phyloP scores from a whole-genome alignment of 2,797 vertebrate species.

The Thalassophryne amazonica region DNA sequence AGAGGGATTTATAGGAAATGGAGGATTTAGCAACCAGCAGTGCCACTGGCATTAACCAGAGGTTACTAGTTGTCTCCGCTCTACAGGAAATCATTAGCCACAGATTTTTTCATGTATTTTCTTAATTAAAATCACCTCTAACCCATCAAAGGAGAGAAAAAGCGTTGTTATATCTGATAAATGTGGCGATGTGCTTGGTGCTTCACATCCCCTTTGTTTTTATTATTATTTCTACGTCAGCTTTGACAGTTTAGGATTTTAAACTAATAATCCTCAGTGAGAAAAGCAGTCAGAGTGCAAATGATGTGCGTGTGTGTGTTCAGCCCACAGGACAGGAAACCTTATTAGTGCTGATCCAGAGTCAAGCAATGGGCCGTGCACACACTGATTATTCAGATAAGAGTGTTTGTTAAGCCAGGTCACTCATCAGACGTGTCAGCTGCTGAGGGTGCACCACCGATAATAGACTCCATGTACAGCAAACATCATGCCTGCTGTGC shows the following conservation, averaged over 20 bases:
- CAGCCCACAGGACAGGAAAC: constrained; percentile 21
- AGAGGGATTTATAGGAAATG: too few relatives aligned
- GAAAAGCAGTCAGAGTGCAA: background rate
- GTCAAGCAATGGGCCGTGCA: constrained; percentile 27
- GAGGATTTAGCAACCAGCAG: too few relatives aligned
- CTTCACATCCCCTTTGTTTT: too few relatives aligned
- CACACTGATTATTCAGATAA: constrained; percentile 46
- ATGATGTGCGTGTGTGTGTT: background rate
- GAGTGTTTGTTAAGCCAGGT: constrained; percentile 24
- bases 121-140: too few relatives aligned
- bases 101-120: too few relatives aligned
- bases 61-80: too few relatives aligned
- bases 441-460: constrained; percentile 13
- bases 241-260: background rate
- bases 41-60: too few relatives aligned
- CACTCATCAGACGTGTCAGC: constrained; percentile 39
- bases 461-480: constrained; percentile 1
- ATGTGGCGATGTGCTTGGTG: too few relatives aligned
- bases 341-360: constrained; percentile 33
- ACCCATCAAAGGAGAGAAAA: too few relatives aligned
- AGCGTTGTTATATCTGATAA: too few relatives aligned
- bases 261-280: background rate
- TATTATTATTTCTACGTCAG: too few relatives aligned
- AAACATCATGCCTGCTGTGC: background rate
- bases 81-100: too few relatives aligned